Percentiles rank a stretch among this genome's conserved stretches.
Conservation (phyloP, 2,113 vertebrate genomes). For the Toxotes jaculatrix region DNA sequence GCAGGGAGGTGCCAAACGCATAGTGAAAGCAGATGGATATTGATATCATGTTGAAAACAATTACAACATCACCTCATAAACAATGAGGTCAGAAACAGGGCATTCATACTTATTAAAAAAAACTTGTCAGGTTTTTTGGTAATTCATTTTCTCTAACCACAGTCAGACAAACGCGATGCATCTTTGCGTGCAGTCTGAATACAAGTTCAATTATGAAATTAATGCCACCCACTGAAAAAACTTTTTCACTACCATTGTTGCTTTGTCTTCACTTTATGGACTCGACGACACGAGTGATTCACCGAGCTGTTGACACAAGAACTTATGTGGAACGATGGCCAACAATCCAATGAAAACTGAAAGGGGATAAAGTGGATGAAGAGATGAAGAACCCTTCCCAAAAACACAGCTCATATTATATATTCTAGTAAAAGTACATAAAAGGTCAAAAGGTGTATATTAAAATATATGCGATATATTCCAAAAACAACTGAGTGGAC, state of each 20-base stretch:
- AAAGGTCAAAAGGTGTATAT: background rate
- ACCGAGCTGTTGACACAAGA: background rate
- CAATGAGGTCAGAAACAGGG: background rate
- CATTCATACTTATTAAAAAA: background rate
- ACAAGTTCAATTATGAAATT: constrained; percentile 17
- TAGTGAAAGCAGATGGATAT: constrained; percentile 58
- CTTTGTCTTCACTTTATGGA: constrained; percentile 32
- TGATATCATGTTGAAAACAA: constrained; percentile 41
- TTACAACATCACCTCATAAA: constrained; percentile 35
- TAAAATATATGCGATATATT: background rate
- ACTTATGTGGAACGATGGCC: background rate
- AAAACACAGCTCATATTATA: background rate
- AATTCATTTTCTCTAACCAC: background rate
- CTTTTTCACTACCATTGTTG: constrained; percentile 10
- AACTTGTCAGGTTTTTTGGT: background rate
- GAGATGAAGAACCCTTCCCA: background rate
- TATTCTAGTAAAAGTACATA: background rate
- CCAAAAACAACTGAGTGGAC: background rate
- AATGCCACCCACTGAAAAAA: constrained; percentile 25
- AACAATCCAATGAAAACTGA: background rate
- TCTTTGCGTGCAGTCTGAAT: constrained; percentile 4
- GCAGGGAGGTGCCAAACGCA: constrained; percentile 19
- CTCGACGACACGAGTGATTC: background rate
- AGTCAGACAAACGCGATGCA: constrained; percentile 16
- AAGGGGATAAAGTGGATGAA: background rate